Evolutionary conservation across 1,140 invertebrate species (phyloP).

Genomic region (Ridgeia piscesae): DNA sequence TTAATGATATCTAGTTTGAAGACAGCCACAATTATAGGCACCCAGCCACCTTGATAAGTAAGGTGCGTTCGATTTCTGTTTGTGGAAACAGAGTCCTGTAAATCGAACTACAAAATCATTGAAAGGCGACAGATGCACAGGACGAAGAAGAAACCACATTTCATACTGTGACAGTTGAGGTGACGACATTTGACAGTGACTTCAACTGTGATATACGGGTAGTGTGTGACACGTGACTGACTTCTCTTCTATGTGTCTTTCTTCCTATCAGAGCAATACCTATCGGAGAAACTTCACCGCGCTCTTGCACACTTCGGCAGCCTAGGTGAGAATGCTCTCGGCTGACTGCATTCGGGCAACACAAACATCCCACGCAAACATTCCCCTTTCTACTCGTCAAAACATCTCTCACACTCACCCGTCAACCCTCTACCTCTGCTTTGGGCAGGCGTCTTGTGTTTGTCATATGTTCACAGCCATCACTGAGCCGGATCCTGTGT

Average conservation of each 20-base stretch:
- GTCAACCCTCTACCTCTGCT: background rate
- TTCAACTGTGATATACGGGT: background rate
- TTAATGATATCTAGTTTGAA: too few relatives aligned
- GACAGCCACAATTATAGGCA: too few relatives aligned
- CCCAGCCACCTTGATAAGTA: background rate
- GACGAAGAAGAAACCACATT: background rate
- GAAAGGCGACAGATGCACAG: background rate
- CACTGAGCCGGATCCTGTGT: background rate
- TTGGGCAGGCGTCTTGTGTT: background rate
- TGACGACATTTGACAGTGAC: background rate
- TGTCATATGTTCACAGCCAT: background rate
- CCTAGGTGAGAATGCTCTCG: background rate
- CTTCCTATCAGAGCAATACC: conserved; percentile 1
- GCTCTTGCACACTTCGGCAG: background rate
- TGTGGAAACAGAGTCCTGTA: background rate
- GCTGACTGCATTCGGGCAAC: background rate
- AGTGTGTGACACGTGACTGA: background rate
- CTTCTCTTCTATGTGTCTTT: background rate
- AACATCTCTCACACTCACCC: background rate
- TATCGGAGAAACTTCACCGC: background rate
- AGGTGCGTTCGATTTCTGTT: background rate
- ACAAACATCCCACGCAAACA: background rate
- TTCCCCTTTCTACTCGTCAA: too few relatives aligned
- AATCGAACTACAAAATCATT: background rate
- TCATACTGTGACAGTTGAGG: background rate